Conservation (phyloP, 2,888 invertebrate species). For the Nomada lathburiana region DNA sequence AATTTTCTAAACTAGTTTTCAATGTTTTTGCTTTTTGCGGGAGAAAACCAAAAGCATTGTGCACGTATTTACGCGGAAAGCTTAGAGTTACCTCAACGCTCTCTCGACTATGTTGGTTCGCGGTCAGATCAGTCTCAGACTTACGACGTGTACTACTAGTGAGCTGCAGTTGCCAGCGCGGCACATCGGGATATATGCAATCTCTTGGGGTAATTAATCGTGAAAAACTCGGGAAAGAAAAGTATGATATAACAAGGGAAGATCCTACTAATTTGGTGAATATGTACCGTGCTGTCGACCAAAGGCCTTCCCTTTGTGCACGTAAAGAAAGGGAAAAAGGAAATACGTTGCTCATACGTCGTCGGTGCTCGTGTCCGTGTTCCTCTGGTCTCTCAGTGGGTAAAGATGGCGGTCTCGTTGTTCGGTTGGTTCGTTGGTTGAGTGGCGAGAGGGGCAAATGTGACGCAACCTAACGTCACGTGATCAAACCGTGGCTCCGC, state of each 20-base stretch:
- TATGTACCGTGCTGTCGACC: neutral
- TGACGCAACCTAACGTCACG: slow-evolving; percentile 83
- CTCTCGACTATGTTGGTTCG: neutral
- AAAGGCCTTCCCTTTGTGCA: slow-evolving; percentile 28
- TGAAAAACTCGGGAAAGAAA: neutral
- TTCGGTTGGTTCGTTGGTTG: slow-evolving; percentile 63
- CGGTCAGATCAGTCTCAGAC: neutral
- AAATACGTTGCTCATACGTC: slow-evolving; percentile 52
- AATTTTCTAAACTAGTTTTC: neutral
- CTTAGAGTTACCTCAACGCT: neutral
- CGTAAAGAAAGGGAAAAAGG: slow-evolving; percentile 19
- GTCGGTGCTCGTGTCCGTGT: slow-evolving; percentile 59
- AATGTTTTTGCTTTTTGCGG: neutral
- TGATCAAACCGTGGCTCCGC: slow-evolving; percentile 82
- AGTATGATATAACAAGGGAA: neutral
- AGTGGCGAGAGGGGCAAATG: slow-evolving; percentile 77
- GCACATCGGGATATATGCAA: slow-evolving; percentile 12
- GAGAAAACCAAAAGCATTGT: neutral
- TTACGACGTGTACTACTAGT: slow-evolving; percentile 6
- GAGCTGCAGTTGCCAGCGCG: slow-evolving; percentile 42
- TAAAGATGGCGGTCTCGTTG: slow-evolving; percentile 79
- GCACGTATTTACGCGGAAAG: too few species aligned
- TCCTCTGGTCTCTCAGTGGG: slow-evolving; percentile 69
- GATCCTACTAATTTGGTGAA: neutral
- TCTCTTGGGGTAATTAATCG: neutral